Percentiles rank a stretch among this genome's conserved stretches.
phyloP scores from a whole-genome alignment of 2,797 vertebrate genomes.

The Sebastes variabilis region DNA sequence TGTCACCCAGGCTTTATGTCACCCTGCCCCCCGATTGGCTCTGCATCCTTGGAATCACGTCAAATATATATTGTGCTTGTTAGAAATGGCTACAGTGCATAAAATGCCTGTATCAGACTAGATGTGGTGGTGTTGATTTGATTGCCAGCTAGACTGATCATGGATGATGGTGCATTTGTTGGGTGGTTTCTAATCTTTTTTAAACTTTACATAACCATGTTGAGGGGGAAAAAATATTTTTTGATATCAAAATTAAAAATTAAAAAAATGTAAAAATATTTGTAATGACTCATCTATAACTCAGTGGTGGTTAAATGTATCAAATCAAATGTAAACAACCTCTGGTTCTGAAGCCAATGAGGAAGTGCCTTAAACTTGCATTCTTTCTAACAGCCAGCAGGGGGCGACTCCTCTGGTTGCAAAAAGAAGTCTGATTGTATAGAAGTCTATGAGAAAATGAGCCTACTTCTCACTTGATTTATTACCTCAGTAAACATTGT shows the following conservation, averaged over 20 bases:
- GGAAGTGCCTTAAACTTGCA: no score
- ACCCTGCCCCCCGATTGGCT: constrained; percentile 27
- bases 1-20: constrained; percentile 6
- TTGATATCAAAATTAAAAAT: not conserved
- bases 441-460: not conserved
- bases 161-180: not conserved
- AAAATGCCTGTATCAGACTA: constrained; percentile 14
- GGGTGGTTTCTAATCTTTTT: not conserved
- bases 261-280: not conserved
- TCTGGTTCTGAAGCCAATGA: no score
- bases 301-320: not conserved
- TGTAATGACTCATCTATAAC: fast-evolving
- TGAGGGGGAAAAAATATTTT: not conserved
- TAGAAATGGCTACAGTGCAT: constrained; percentile 12
- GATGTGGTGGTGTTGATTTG: constrained; percentile 1
- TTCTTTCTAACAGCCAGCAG: no score
- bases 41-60: constrained; percentile 1
- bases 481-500: not conserved
- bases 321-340: no score
- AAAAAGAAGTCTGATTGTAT: no score
- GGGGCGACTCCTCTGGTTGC: no score
- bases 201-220: not conserved
- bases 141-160: not conserved
- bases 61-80: constrained; percentile 11
- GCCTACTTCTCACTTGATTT: not conserved